These are phyloP conservation scores for Coronaproctus castanopsis DNA, from an alignment of 2,888 invertebrate genomes.

Conservation along the genomic window DNA sequence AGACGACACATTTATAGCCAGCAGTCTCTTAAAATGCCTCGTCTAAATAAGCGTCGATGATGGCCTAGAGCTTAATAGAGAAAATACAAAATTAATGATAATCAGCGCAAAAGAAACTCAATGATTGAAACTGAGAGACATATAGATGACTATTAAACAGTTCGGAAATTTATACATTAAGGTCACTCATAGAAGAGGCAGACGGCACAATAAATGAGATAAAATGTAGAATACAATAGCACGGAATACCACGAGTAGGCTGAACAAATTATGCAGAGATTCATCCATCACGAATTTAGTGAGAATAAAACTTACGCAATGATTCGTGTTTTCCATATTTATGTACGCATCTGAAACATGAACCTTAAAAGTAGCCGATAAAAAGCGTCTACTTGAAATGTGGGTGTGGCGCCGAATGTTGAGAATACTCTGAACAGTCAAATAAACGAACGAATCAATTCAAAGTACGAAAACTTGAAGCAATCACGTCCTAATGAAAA, in stretches of 20 bases:
- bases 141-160: too few species aligned
- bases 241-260: neutral
- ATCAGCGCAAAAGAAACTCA: too few species aligned
- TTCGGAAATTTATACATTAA: too few species aligned
- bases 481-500: too few species aligned
- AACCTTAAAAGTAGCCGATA: neutral
- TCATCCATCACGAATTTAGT: neutral
- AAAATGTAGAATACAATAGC: neutral
- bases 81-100: too few species aligned
- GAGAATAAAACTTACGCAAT: neutral
- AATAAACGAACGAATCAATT: neutral
- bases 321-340: neutral
- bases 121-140: too few species aligned
- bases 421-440: neutral
- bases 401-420: neutral
- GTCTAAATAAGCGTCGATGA: too few species aligned
- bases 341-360: neutral
- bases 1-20: too few species aligned
- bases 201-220: neutral
- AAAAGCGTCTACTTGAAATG: neutral
- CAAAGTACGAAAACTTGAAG: neutral
- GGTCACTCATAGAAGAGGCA: too few species aligned
- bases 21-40: too few species aligned
- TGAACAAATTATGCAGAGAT: neutral
- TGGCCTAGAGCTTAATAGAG: too few species aligned